Conservation (phyloP, 2,888 invertebrate genomes). For the Drosophila limbata region DNA sequence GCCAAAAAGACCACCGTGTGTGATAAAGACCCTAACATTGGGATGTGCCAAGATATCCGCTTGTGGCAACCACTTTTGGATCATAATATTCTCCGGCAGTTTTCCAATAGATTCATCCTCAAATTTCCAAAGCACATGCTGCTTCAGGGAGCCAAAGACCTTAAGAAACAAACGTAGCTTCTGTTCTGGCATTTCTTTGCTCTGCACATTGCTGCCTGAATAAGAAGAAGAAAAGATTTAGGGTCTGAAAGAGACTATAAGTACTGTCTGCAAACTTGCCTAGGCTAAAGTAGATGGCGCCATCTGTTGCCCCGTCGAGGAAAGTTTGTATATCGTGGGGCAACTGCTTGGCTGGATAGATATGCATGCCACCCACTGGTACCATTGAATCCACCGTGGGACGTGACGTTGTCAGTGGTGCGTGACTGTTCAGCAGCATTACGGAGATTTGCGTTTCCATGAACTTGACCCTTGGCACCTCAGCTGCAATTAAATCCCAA, state of each 20-base stretch:
- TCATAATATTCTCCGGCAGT: constrained; percentile 66
- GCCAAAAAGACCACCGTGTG: constrained; percentile 84
- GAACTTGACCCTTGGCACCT: constrained; percentile 84
- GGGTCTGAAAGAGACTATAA: not conserved
- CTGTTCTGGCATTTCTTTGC: constrained; percentile 84
- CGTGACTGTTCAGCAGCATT: constrained; percentile 86
- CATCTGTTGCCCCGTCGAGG: constrained; percentile 84
- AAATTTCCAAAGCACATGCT: constrained; percentile 86
- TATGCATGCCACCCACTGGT: constrained; percentile 87
- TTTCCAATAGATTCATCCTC: constrained; percentile 84
- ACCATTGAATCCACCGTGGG: constrained; percentile 86
- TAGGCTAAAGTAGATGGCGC: constrained; percentile 86
- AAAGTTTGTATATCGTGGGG: constrained; percentile 84
- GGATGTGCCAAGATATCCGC: constrained; percentile 82
- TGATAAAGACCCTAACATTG: no score
- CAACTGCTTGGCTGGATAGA: constrained; percentile 84
- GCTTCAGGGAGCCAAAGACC: constrained; percentile 85
- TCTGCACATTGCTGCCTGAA: constrained; percentile 85
- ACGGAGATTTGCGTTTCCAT: constrained; percentile 86
- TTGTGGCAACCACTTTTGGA: constrained; percentile 87
- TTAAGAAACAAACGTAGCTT: constrained; percentile 84
- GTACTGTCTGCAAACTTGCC: constrained; percentile 57
- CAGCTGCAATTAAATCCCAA: constrained; percentile 64
- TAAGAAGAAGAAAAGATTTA: not conserved
- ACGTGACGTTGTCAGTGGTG: constrained; percentile 85